These are phyloP conservation scores for Bhutanitis thaidina DNA, from an alignment of 2,888 invertebrate species.

Conservation along the genomic window DNA sequence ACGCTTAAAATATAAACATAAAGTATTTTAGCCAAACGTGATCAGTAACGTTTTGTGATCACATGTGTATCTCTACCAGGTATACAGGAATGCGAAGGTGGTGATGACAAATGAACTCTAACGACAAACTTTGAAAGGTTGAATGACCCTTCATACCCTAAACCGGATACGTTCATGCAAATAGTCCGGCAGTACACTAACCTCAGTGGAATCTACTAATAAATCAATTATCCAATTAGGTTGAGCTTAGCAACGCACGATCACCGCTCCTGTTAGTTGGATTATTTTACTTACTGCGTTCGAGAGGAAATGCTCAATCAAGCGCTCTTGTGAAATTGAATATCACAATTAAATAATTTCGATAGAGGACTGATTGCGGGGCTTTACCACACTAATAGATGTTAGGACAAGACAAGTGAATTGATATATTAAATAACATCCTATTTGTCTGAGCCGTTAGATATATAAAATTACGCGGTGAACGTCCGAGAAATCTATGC, in stretches of 20 bases:
- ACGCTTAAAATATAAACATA: too few relatives aligned
- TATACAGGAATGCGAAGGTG: too few relatives aligned
- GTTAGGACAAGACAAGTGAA: background rate
- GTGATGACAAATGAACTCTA: too few relatives aligned
- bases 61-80: too few relatives aligned
- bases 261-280: background rate
- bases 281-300: conserved; percentile 18
- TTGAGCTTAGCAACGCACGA: conserved; percentile 7
- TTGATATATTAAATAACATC: background rate
- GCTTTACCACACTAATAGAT: conserved; percentile 2
- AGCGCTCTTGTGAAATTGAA: conserved; percentile 7
- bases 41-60: too few relatives aligned
- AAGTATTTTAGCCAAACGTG: too few relatives aligned
- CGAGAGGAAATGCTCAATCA: conserved; percentile 15
- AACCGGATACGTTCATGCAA: conserved; percentile 1
- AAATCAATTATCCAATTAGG: conserved; percentile 44
- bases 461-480: too few relatives aligned
- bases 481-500: too few relatives aligned
- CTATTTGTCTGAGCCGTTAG: background rate
- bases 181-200: conserved; percentile 20
- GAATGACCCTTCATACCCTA: background rate
- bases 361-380: conserved; percentile 5
- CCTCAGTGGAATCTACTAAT: conserved; percentile 37
- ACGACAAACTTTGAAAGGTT: too few relatives aligned
- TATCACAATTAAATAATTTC: conserved; percentile 13